phyloP scores from a whole-genome alignment of 1,140 invertebrate genomes.

The Cherax quadricarinatus region DNA sequence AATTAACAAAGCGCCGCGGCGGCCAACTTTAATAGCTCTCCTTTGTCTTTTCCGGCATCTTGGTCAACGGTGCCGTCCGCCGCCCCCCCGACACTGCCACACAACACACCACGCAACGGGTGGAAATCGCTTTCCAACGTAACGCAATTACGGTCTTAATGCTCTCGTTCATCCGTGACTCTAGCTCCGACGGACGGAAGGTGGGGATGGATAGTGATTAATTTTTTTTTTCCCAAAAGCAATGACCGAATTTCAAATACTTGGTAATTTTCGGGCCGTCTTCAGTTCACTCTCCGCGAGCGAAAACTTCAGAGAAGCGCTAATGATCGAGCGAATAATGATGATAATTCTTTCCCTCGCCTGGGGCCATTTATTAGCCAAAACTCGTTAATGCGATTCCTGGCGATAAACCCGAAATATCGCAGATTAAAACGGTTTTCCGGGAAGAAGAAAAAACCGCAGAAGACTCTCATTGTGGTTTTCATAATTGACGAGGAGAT shows the following conservation, averaged over 20 bases:
- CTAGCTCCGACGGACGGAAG: neutral
- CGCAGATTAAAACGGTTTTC: conserved; percentile 35
- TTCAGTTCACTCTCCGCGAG: neutral
- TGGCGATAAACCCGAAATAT: conserved; percentile 60
- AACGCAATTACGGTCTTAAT: neutral
- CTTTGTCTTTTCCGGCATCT: conserved; percentile 54
- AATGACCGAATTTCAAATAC: conserved; percentile 43
- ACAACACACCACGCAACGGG: neutral
- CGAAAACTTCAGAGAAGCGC: conserved; percentile 39
- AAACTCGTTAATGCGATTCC: conserved; percentile 46
- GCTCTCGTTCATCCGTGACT: conserved; percentile 14
- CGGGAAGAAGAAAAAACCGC: neutral
- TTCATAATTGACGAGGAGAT: conserved; percentile 21
- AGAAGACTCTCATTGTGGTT: conserved; percentile 10
- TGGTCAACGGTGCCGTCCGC: conserved; percentile 31
- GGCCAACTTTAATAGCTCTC: conserved; percentile 60
- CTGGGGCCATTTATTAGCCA: conserved; percentile 13
- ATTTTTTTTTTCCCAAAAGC: conserved; percentile 27
- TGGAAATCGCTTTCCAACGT: neutral
- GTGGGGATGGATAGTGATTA: neutral
- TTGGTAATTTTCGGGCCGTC: conserved; percentile 13
- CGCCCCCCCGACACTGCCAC: conserved; percentile 5
- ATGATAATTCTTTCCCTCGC: neutral
- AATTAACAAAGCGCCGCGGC: conserved; percentile 59
- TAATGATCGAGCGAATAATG: conserved; percentile 51